Percentiles rank a stretch among this genome's conserved stretches.
Evolutionary conservation across 2,797 vertebrate genomes (phyloP).

Genomic region (Sternarchorhynchus goeldii): DNA sequence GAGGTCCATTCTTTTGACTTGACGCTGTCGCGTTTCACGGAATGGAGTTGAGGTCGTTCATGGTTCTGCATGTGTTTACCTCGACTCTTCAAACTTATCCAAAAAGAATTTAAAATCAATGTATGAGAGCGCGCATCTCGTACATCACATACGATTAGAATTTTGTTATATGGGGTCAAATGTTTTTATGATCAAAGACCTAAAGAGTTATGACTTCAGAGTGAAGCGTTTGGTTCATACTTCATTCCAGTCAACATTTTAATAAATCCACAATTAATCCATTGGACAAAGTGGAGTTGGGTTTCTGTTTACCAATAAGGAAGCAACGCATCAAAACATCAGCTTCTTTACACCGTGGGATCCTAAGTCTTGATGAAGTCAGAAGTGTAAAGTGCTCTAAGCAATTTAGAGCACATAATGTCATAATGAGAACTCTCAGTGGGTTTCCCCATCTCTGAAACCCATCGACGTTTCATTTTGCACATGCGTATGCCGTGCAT

Average conservation of each 20-base stretch:
- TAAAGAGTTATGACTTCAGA: not conserved
- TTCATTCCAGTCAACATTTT: not conserved
- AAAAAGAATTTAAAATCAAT: too few species aligned
- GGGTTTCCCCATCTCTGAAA: conserved; percentile 1
- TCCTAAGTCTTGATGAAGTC: not conserved
- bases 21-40: too few species aligned
- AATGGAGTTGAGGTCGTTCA: too few species aligned
- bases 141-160: too few species aligned
- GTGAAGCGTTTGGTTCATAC: not conserved
- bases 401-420: not conserved
- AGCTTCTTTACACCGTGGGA: not conserved
- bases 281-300: not conserved
- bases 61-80: too few species aligned
- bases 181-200: too few species aligned
- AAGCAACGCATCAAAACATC: not conserved
- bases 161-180: too few species aligned
- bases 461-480: not conserved
- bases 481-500: conserved; percentile 7
- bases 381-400: not conserved
- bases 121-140: too few species aligned
- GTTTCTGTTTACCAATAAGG: not conserved
- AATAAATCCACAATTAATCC: not conserved
- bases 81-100: too few species aligned
- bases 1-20: too few species aligned
- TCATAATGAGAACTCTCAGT: conserved; percentile 4